Percentiles rank a stretch among this genome's conserved stretches.
phyloP scores from a whole-genome alignment of 2,113 vertebrate species.

The Lycaon pictus region DNA sequence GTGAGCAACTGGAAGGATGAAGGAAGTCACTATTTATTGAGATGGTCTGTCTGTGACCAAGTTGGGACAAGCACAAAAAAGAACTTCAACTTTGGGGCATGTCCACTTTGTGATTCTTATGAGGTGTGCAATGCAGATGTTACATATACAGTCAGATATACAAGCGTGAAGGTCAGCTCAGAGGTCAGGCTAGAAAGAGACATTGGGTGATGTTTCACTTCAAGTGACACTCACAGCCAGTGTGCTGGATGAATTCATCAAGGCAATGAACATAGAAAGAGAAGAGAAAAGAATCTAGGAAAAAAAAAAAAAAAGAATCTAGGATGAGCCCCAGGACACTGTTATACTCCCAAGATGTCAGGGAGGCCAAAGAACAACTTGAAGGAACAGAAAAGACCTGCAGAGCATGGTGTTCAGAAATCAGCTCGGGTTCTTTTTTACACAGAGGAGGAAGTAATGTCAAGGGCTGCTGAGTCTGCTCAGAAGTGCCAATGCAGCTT shows the following conservation, averaged over 20 bases:
- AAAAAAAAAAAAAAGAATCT: background rate
- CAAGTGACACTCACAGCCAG: background rate
- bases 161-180: background rate
- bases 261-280: background rate
- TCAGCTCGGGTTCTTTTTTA: background rate
- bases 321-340: background rate
- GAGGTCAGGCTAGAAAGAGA: background rate
- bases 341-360: background rate
- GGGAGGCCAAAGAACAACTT: background rate
- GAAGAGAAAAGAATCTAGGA: background rate
- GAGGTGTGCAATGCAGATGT: background rate
- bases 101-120: background rate
- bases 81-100: background rate
- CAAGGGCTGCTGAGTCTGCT: background rate
- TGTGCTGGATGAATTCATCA: background rate
- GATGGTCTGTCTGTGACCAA: background rate
- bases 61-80: background rate
- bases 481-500: background rate
- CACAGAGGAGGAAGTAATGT: background rate
- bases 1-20: background rate
- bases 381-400: rapidly evolving
- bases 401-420: background rate
- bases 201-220: background rate
- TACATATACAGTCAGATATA: background rate
- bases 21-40: background rate